A percentile compares a stretch with the other conserved stretches of the same genome.
Conservation (phyloP, 2,888 invertebrate species). For the Marasmarcha lunaedactyla region DNA sequence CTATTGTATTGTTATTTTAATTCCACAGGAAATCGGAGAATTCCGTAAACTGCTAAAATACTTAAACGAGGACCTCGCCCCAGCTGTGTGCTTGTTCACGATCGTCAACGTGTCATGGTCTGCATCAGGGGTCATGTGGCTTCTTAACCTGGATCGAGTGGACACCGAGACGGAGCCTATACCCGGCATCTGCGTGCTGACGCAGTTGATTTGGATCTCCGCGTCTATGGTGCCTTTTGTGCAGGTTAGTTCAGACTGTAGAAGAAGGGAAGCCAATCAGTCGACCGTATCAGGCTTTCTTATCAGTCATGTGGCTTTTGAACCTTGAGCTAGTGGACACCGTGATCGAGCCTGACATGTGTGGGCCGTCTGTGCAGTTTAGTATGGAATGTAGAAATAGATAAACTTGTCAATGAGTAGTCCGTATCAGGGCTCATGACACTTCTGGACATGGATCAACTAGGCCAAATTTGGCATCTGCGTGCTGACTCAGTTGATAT, state of each 20-base stretch:
- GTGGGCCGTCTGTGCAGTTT: too few species aligned
- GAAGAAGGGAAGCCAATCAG: too few species aligned
- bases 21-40: constrained; percentile 86
- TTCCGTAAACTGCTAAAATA: constrained; percentile 82
- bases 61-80: constrained; percentile 80
- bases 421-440: too few species aligned
- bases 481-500: too few species aligned
- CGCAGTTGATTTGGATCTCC: constrained; percentile 74
- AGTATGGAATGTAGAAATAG: too few species aligned
- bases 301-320: neutral
- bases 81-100: constrained; percentile 82
- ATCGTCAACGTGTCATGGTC: constrained; percentile 81
- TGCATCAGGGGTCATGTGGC: constrained; percentile 76
- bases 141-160: constrained; percentile 71
- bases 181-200: constrained; percentile 70
- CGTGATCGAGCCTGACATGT: too few species aligned
- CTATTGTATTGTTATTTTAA: too few species aligned
- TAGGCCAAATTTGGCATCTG: too few species aligned
- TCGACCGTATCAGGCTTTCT: too few species aligned
- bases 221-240: constrained; percentile 77
- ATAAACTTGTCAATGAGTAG: too few species aligned
- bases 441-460: too few species aligned
- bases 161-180: constrained; percentile 71
- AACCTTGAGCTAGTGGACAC: too few species aligned
- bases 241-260: constrained; percentile 69